Evolutionary conservation across 1,140 invertebrate species (phyloP).

Genomic region (Diorhabda carinulata): DNA sequence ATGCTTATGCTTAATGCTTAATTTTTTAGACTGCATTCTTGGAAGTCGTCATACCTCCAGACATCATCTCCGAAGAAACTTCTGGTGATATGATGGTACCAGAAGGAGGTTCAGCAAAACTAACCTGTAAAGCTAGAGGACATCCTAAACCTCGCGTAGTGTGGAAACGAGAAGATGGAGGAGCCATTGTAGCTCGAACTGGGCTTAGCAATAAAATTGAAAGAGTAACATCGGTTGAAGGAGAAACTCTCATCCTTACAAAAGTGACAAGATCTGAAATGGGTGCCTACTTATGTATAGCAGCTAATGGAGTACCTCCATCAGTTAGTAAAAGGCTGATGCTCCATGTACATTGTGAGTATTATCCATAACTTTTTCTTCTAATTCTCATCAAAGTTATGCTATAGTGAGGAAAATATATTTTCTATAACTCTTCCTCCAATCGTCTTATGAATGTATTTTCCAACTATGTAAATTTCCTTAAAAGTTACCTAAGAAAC

Average conservation of each 20-base stretch:
- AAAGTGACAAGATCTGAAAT: slow-evolving; percentile 83
- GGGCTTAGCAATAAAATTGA: slow-evolving; percentile 65
- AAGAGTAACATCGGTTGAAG: slow-evolving; percentile 68
- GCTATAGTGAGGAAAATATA: too few species aligned
- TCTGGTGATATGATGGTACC: slow-evolving; percentile 87
- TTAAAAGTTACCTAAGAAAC: too few species aligned
- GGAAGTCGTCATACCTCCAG: slow-evolving; percentile 86
- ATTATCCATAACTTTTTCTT: slow-evolving; percentile 23
- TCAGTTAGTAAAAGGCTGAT: slow-evolving; percentile 66
- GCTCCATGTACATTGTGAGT: slow-evolving; percentile 77
- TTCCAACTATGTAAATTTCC: too few species aligned
- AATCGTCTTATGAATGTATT: too few species aligned
- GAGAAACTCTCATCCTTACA: slow-evolving; percentile 70
- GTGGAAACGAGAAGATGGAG: slow-evolving; percentile 84
- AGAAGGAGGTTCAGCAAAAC: slow-evolving; percentile 82
- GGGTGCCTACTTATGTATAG: slow-evolving; percentile 68
- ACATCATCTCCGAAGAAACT: slow-evolving; percentile 83
- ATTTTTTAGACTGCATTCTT: slow-evolving; percentile 68
- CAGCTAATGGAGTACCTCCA: slow-evolving; percentile 62
- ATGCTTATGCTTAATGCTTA: neutral
- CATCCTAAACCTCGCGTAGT: slow-evolving; percentile 79
- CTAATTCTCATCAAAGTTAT: too few species aligned
- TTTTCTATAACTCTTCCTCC: too few species aligned
- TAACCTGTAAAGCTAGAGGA: slow-evolving; percentile 80
- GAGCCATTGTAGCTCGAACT: slow-evolving; percentile 72